Base-by-base conservation (phyloP, 2,113 vertebrate genomes). In the Sceloporus tristichus region DNA sequence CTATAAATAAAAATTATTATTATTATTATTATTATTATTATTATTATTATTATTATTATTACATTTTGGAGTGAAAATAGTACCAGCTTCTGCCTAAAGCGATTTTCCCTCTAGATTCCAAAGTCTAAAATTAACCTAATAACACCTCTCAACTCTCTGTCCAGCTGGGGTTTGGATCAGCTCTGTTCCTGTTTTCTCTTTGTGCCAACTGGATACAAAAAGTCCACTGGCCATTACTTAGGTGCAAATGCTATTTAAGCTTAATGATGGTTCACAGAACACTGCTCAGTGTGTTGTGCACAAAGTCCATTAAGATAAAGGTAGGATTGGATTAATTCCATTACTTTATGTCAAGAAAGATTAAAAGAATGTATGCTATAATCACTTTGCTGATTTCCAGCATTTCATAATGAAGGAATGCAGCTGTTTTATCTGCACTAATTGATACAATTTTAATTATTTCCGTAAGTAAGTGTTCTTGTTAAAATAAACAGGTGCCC, bases 281-380 rank as follows among this genome's bases (percentile, higher is more conserved):
- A 54, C 14, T 54, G 9, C 42, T 34, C 25, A 48, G 68, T 29
- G 18, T 21, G 54, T 84, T 84, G 68, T 73, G 66, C 83, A 82
- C 0, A 0, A 83, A 94, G 90, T 53, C 84, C 40, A 91, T 94
- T 91, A 93, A 91, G 80, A 94, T 92, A 93, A 92, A 91, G 90
- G 83, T 90, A 76, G 0, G 29, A 42, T 94, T 87, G 89, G 80
- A 70, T 90, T 73, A 76, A 19, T 40, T 93, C 48, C 53, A 27
- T 88, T 90, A 40, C 48, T 82, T 83, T 94, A 71, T 92, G 75
- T 88, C 71, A 86, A 71, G 16, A 84, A 78, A 87, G 29, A 23
- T 89, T 92, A 92, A 88, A 54, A 91, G n/a, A 88, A 19, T 29
- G 84, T 90, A 71, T 38, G 42, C 88, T 83, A 87, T 85, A 91